Percentiles rank a stretch among this genome's conserved stretches.
Evolutionary conservation across 1,140 invertebrate species (phyloP).

Genomic region (Tenebrio molitor): DNA sequence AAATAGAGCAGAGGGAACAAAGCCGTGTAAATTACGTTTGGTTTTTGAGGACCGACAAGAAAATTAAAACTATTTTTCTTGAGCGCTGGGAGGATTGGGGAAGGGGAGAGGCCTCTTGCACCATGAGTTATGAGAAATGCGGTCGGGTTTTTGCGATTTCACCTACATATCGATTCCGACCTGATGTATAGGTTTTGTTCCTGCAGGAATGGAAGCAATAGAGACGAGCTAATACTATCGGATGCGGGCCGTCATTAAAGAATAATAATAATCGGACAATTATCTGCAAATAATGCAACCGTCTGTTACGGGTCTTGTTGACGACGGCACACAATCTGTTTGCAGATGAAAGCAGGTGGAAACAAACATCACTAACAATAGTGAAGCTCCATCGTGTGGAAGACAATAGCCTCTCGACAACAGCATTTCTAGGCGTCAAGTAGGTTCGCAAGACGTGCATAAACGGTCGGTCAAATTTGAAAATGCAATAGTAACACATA

Average conservation of each 20-base stretch:
- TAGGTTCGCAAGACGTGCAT: neutral
- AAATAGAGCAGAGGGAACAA: constrained; percentile 40
- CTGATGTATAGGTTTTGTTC: constrained; percentile 16
- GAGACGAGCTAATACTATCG: constrained; percentile 2
- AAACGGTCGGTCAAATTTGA: constrained; percentile 25
- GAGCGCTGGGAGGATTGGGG: constrained; percentile 1
- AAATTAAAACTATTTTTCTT: constrained; percentile 46
- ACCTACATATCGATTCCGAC: constrained; percentile 11
- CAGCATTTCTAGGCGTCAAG: constrained; percentile 11
- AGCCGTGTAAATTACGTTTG: constrained; percentile 40
- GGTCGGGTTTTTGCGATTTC: constrained; percentile 7
- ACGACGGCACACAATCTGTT: constrained; percentile 6
- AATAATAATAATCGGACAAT: constrained; percentile 13
- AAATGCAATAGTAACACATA: neutral
- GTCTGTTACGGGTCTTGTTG: neutral
- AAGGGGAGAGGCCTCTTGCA: neutral
- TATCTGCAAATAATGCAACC: constrained; percentile 16
- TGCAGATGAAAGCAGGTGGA: constrained; percentile 21
- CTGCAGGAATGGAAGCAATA: constrained; percentile 9
- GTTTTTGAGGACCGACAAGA: constrained; percentile 25
- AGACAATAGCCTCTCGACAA: constrained; percentile 23
- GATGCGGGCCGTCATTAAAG: constrained; percentile 11
- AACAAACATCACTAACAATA: constrained; percentile 31
- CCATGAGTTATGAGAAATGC: constrained; percentile 25
- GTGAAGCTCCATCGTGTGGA: constrained; percentile 2